Conservation (phyloP, 2,797 vertebrate genomes). For the Notolabrus celidotus region DNA sequence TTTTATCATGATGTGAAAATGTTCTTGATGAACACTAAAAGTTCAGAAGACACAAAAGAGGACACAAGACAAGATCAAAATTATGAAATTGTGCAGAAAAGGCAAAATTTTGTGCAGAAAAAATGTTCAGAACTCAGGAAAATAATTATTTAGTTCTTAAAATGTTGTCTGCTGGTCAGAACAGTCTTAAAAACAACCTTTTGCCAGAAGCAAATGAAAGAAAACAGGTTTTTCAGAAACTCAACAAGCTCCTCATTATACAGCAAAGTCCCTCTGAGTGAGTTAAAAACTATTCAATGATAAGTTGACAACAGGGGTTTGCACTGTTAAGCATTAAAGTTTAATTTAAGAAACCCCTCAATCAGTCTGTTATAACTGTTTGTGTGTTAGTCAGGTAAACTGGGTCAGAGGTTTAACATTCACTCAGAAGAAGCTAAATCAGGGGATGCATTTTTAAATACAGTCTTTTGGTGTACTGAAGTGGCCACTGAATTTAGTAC, state of each 20-base stretch:
- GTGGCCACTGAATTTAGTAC: background rate
- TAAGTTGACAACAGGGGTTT: background rate
- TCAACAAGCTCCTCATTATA: background rate
- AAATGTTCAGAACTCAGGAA: too few relatives aligned
- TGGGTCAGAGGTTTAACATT: background rate
- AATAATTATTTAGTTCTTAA: too few relatives aligned
- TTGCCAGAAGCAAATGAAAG: background rate
- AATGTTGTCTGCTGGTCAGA: too few relatives aligned
- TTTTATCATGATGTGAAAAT: too few relatives aligned
- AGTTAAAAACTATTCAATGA: background rate
- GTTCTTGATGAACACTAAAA: too few relatives aligned
- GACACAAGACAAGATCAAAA: too few relatives aligned
- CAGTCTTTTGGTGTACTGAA: background rate
- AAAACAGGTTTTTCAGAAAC: background rate
- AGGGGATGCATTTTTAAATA: background rate
- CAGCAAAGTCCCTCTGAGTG: background rate
- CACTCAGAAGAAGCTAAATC: background rate
- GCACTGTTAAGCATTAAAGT: background rate
- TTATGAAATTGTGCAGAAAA: too few relatives aligned
- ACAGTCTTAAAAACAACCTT: background rate
- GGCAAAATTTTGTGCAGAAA: too few relatives aligned
- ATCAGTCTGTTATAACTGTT: background rate
- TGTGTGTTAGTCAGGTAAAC: background rate
- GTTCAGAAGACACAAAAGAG: too few relatives aligned
- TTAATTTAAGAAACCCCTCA: background rate